These are phyloP conservation scores for Agelastica alni DNA, from an alignment of 2,888 invertebrate genomes.

Conservation along the genomic window DNA sequence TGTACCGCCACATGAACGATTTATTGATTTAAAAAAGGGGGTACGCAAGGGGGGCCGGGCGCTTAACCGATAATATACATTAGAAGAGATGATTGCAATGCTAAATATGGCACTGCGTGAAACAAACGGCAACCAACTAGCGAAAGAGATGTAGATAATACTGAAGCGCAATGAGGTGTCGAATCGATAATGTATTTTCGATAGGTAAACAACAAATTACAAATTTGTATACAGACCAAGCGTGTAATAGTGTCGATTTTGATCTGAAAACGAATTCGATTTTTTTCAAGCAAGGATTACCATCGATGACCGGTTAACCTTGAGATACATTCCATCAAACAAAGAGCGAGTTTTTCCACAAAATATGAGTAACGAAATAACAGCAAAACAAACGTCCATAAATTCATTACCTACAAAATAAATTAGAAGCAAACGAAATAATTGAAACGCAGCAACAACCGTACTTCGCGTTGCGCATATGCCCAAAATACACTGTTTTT, in stretches of 20 bases:
- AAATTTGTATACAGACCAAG: not conserved
- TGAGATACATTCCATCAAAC: no score
- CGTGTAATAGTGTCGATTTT: not conserved
- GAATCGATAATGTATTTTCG: conserved; percentile 4
- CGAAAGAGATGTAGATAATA: not conserved
- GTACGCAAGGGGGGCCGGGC: conserved; percentile 8
- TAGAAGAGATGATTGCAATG: conserved; percentile 8
- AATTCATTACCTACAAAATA: no score
- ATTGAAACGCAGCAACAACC: no score
- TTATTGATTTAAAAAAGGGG: conserved; percentile 6
- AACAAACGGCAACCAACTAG: conserved; percentile 1
- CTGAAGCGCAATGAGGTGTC: conserved; percentile 1
- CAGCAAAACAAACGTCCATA: no score
- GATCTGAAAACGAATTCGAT: not conserved
- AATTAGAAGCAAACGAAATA: no score
- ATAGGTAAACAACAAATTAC: conserved; percentile 4
- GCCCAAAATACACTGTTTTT: no score
- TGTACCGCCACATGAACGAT: no score
- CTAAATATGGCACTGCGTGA: not conserved
- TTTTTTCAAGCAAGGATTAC: no score
- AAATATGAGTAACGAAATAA: no score
- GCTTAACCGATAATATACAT: conserved; percentile 14
- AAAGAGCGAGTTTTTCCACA: no score
- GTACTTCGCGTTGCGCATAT: no score
- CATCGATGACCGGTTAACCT: no score